Percentiles rank a stretch among this genome's conserved stretches.
These are phyloP conservation scores for Hyles lineata DNA, from an alignment of 2,888 invertebrate genomes.

Conservation along the genomic window DNA sequence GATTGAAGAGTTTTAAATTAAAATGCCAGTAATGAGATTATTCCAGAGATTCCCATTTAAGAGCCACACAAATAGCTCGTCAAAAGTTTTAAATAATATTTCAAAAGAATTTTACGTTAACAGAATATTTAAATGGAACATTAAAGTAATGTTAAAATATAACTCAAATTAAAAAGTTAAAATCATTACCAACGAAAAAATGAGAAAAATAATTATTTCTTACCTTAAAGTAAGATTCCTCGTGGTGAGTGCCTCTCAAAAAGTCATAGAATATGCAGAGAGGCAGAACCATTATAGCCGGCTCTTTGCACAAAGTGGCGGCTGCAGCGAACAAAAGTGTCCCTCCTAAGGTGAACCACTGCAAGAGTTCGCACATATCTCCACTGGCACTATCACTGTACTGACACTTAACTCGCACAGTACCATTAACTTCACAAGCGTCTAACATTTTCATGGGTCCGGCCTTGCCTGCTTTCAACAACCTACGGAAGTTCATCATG, in stretches of 20 bases:
- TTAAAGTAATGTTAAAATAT: conserved; percentile 6
- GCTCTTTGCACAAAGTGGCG: conserved; percentile 97
- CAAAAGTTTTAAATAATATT: no score
- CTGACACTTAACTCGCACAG: conserved; percentile 71
- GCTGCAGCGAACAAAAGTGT: conserved; percentile 88
- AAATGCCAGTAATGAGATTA: no score
- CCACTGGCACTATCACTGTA: conserved; percentile 76
- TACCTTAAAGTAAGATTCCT: conserved; percentile 84
- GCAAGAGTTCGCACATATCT: conserved; percentile 74
- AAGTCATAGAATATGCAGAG: conserved; percentile 96
- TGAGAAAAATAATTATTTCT: conserved; percentile 50
- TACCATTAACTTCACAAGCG: conserved; percentile 67
- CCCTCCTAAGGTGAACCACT: conserved; percentile 85
- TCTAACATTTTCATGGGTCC: conserved; percentile 73
- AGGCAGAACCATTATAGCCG: conserved; percentile 95
- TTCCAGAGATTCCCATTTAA: no score
- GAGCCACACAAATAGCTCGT: no score
- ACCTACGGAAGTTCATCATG: conserved; percentile 73
- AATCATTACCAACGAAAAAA: conserved; percentile 26
- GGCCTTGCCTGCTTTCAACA: conserved; percentile 72
- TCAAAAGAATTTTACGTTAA: no score
- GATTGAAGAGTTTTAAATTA: no score
- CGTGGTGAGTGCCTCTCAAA: conserved; percentile 83
- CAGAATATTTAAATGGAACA: neutral
- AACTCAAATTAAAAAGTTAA: neutral